Percentiles rank a stretch among this genome's conserved stretches.
phyloP scores from a whole-genome alignment of 2,888 invertebrate genomes.

The Leistus spinibarbis region DNA sequence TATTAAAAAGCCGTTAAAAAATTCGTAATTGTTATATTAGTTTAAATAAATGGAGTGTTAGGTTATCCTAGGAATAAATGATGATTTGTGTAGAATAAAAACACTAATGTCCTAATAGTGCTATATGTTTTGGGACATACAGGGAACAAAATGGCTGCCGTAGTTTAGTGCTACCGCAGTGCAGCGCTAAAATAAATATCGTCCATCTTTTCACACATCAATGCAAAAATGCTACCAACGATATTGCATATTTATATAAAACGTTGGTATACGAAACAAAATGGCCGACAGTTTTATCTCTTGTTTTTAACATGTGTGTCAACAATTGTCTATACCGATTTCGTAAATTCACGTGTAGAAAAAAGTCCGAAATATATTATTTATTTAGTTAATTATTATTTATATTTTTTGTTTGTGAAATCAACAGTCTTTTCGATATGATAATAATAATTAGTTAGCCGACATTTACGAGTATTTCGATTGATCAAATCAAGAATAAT shows the following conservation, averaged over 20 bases:
- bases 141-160: too few species aligned
- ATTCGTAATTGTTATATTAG: too few species aligned
- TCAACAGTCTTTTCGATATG: conserved; percentile 39
- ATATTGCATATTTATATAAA: not conserved
- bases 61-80: too few species aligned
- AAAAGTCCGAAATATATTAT: conserved; percentile 29
- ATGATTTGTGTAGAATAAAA: too few species aligned
- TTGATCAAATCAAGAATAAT: conserved; percentile 30
- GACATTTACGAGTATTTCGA: conserved; percentile 34
- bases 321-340: conserved; percentile 39
- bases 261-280: conserved; percentile 9
- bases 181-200: not conserved
- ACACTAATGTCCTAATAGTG: too few species aligned
- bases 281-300: conserved; percentile 23
- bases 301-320: conserved; percentile 37
- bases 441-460: conserved; percentile 26
- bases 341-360: conserved; percentile 33
- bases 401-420: conserved; percentile 25
- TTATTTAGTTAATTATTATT: conserved; percentile 20
- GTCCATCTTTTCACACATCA: not conserved
- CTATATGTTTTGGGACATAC: too few species aligned
- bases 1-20: not conserved
- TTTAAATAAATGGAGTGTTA: too few species aligned
- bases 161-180: too few species aligned
- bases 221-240: not conserved